Evolutionary conservation across 2,797 vertebrate genomes (phyloP), one percentile per base, ranked within the genome.

Genomic region (Xenopus petersii): DNA sequence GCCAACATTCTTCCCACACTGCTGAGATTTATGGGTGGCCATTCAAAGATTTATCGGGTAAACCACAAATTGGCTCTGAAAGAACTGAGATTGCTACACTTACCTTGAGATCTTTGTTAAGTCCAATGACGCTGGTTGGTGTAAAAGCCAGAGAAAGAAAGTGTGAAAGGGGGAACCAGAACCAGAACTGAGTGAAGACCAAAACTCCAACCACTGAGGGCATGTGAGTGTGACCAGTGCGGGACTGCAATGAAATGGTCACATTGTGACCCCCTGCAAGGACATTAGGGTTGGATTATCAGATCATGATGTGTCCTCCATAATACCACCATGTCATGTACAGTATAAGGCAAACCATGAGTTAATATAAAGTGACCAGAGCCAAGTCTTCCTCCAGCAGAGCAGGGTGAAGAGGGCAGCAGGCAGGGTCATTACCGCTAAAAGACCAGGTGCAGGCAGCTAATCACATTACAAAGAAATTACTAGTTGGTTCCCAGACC

Each of bases 101-200:
- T 93, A 99, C 98, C 97, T 99, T 99, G 67, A 99, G 93, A 87
- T 99, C 98, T 84, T 99, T 99, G 91, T 99, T 99, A 81, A 99
- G 96, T 81, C 97, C 94, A 36, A 99, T 99, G 83, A 99, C 97
- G 81, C 96, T 96, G 1, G 98, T 99, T 47, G 98, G 97, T 10
- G 95, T 98, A 84, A 98, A 99, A 70, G 97, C 92, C 88, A 99
- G 80, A 0, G 97, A 99, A 83, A 99, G 81, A 85, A 99, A 99
- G 84, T 99, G 97, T 42, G 97, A 98, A 65, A 98, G 91, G 1
- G 98, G 98, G 85, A 99, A 99, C 98, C 98, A 99, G 88, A 99
- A 99, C 98, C 98, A 99, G 91, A 99, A 99, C 91, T 99, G 98
- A 61, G 97, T 99, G 83, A 99, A 99, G 85, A 99, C 97, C 82